Base-by-base conservation (phyloP, 2,797 vertebrate genomes). In the Scyliorhinus canicula region DNA sequence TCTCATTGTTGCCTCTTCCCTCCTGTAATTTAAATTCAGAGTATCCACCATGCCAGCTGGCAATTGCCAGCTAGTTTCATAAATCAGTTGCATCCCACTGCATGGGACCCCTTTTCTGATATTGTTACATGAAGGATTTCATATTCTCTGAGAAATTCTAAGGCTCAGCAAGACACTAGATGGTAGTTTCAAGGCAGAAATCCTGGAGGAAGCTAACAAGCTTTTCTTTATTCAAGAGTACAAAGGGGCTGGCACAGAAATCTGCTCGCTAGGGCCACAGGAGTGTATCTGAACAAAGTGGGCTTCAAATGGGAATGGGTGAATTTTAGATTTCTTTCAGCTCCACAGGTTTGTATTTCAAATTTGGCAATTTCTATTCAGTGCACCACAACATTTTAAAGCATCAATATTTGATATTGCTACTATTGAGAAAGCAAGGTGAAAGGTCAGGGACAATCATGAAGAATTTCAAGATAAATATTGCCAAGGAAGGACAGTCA, bases 1-100 rank as follows among this genome's bases (percentile, higher is more conserved):
- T 65, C 40, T 44, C 88, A 44, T 91, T 91, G 88, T 65, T 11
- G 8, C 65, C 88, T 44, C n/a, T 91, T 91, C n/a, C 35, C 88
- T 90, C 86, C 60, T 21, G 57, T 44, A 91, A 91, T 65, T 91
- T 91, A 65, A 91, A 91, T 91, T 91, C 88, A 91, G 60, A 91
- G n/a, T n/a, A 11, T 44, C 57, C 40, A 57, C 60, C n/a, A 8
- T 65, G 88, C 57, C 88, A 91, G n/a, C 88, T 91, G 57, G 57
- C 65, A 91, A 91, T 91, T 91, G 60, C 88, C 57, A 60, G 14
- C 28, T 94, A 74, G 93, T 74, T 94, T 74, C 55, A 31, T 71
- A 94, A 94, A 47, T 74, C 65, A 74, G 93, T 74, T 74, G 52
- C 19, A n/a, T 71, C 47, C 60, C 93, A 52, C 65, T 94, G 67